These are phyloP conservation scores for Pogonognathellus flavescens DNA, from an alignment of 1,140 invertebrate genomes.

Conservation along the genomic window DNA sequence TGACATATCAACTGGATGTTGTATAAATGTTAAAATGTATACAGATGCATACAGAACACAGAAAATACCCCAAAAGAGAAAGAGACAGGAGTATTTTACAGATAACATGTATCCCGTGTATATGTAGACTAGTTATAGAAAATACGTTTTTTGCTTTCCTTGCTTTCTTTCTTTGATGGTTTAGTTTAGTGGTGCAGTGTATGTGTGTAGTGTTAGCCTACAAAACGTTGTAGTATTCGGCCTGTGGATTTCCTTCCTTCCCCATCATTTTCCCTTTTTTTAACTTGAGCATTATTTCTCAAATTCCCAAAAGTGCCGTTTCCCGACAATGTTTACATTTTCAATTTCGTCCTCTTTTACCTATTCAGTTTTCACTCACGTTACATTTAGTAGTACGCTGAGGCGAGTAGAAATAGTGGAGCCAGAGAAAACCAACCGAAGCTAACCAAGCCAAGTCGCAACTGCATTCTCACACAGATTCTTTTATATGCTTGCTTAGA, in stretches of 20 bases:
- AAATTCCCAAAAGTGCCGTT: constrained; percentile 67
- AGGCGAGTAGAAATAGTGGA: not conserved
- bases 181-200: constrained; percentile 1
- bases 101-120: not conserved
- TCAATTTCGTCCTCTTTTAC: constrained; percentile 63
- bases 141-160: constrained; percentile 28
- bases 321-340: constrained; percentile 65
- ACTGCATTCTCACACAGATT: not conserved
- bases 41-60: too few species aligned
- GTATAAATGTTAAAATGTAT: too few species aligned
- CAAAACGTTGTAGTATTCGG: too few species aligned
- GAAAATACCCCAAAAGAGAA: too few species aligned
- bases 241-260: constrained; percentile 31
- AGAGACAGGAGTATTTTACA: too few species aligned
- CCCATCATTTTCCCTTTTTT: constrained; percentile 62
- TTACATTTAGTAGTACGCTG: not conserved
- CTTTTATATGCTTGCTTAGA: too few species aligned
- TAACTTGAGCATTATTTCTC: constrained; percentile 61
- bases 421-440: not conserved
- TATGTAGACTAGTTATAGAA: not conserved
- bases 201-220: not conserved
- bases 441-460: constrained; percentile 7
- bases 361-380: constrained; percentile 42
- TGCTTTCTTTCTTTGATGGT: constrained; percentile 39
- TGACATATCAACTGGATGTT: too few species aligned